phyloP scores from a whole-genome alignment of 2,888 invertebrate species.

The Drosophila picticornis region DNA sequence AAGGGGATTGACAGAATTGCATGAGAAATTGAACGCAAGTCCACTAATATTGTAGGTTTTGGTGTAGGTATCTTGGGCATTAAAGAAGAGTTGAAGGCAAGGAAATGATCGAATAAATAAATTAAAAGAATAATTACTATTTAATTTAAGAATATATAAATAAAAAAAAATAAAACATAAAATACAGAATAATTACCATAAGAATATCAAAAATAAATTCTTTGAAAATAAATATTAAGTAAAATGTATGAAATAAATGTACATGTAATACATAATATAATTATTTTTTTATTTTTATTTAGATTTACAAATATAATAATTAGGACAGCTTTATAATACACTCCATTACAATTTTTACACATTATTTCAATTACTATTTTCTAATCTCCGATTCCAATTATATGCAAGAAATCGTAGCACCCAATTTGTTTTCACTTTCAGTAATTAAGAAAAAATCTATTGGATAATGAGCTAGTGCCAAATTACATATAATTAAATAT shows the following conservation, averaged over 20 bases:
- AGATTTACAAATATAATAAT: neutral
- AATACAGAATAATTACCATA: neutral
- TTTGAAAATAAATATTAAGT: neutral
- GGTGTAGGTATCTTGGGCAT: no score
- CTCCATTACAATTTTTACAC: neutral
- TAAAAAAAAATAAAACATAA: neutral
- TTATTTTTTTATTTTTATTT: neutral
- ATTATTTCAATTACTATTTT: neutral
- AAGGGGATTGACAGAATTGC: constrained; percentile 2
- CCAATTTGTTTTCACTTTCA: constrained; percentile 22
- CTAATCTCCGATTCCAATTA: neutral
- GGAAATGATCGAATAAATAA: neutral
- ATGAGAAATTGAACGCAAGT: neutral
- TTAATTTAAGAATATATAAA: neutral
- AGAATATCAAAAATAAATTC: neutral
- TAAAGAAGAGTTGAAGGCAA: neutral
- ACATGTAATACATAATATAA: no score
- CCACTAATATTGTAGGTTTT: constrained; percentile 1
- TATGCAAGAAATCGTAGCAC: neutral
- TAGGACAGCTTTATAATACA: neutral
- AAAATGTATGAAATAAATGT: no score
- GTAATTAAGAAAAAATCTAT: constrained; percentile 12
- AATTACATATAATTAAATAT: constrained; percentile 36
- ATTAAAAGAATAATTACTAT: neutral
- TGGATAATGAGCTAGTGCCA: constrained; percentile 19